Evolutionary conservation across 2,797 vertebrate species (phyloP), one percentile per base, ranked within the genome.

Genomic region (Arctocebus calabarensis): DNA sequence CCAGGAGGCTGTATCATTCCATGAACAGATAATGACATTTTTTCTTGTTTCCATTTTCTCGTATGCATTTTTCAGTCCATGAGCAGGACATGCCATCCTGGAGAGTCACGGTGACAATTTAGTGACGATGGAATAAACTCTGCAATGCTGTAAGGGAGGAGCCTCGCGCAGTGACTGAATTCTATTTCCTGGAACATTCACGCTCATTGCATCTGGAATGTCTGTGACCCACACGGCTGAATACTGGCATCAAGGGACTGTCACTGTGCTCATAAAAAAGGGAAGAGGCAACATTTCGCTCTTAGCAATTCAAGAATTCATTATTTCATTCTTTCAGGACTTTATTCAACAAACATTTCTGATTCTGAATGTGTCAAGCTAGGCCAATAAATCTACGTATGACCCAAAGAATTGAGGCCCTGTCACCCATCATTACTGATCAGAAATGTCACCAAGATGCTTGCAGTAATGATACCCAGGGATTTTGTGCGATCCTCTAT

Each of bases 11-110:
- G 64, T 16, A 90, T 14, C 70, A 92, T 84, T 94, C 93, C 95
- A 97, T 40, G 79, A 84, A 94, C 71, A 97, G 94, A 88, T 73
- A 81, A 81, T 95, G 0, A 88, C 9, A 84, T 8, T 14, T 95
- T 95, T 25, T 78, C 13, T 77, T 81, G 91, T 94, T 97, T 95
- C 27, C 71, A 32, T 55, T 83, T 97, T 97, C 71, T 45, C 79
- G 4, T 68, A 71, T 96, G 57, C 40, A 59, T 20, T 91, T 89
- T 77, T 73, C 48, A 94, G 94, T 7, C 86, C 11, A 61, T 34
- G 48, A 66, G 40, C 48, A 29, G 5, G 1, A n/a, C 37, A 71
- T 20, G 55, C 0, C 1, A 78, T 87, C 75, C 61, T 81, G 48
- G 94, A 87, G 8, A 89, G 74, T 86, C 84, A 87, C 9, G 23